Conservation (phyloP, 1,140 invertebrate species). For the Lordiphosa clarofinis region DNA sequence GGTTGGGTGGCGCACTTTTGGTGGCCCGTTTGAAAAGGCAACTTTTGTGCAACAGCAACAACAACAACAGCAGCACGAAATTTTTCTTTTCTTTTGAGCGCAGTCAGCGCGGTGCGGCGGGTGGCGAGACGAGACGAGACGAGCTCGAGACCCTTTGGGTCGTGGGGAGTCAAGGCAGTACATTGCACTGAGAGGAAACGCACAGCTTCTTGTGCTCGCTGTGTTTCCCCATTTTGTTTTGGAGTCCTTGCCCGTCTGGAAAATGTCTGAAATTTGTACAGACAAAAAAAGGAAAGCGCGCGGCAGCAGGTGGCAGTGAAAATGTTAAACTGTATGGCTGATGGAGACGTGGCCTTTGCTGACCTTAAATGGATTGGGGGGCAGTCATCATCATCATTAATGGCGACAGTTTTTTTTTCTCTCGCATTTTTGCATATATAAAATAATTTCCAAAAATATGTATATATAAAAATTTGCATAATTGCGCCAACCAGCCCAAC, state of each 20-base stretch:
- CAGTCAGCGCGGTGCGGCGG: conserved; percentile 29
- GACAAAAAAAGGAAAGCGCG: conserved; percentile 42
- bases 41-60: conserved; percentile 52
- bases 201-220: conserved; percentile 69
- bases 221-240: conserved; percentile 30
- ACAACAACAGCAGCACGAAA: conserved; percentile 50
- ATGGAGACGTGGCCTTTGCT: conserved; percentile 39
- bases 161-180: conserved; percentile 37
- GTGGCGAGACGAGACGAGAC: conserved; percentile 28
- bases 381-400: conserved; percentile 38
- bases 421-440: conserved; percentile 43
- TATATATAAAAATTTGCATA: conserved; percentile 47
- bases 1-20: conserved; percentile 40
- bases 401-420: conserved; percentile 36
- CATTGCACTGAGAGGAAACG: conserved; percentile 66
- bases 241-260: conserved; percentile 62
- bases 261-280: conserved; percentile 76
- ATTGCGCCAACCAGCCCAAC: conserved; percentile 34
- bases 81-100: conserved; percentile 72
- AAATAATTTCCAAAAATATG: conserved; percentile 51
- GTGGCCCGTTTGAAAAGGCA: conserved; percentile 62
- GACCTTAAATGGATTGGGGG: conserved; percentile 49
- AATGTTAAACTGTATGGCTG: conserved; percentile 53
- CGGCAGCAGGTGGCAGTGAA: conserved; percentile 45
- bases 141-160: conserved; percentile 60